phyloP scores from a whole-genome alignment of 2,888 invertebrate species.

The Aromia moschata region DNA sequence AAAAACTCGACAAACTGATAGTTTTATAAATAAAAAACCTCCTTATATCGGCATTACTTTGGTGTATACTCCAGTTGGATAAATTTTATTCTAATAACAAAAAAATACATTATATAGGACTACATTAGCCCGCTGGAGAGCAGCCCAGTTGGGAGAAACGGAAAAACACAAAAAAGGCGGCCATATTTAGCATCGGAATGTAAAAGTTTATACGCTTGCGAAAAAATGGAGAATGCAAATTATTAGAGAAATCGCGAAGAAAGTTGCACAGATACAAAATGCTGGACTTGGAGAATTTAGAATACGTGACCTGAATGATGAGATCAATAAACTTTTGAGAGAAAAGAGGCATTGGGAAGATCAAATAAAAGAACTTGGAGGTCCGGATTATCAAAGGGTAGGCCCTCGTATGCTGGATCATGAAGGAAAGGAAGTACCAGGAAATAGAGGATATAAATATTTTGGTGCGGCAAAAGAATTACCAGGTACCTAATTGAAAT shows the following conservation, averaged over 20 bases:
- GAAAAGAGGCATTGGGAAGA: constrained; percentile 99
- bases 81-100: too few relatives aligned
- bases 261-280: constrained; percentile 99
- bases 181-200: constrained; percentile 97
- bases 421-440: constrained; percentile 94
- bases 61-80: too few relatives aligned
- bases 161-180: constrained; percentile 85
- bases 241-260: constrained; percentile 95
- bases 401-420: constrained; percentile 94
- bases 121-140: constrained; percentile 97
- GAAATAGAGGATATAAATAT: constrained; percentile 98
- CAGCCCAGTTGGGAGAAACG: constrained; percentile 92
- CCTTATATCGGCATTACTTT: too few relatives aligned
- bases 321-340: constrained; percentile 96
- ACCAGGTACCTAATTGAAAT: constrained; percentile 82
- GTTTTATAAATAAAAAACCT: too few relatives aligned
- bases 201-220: constrained; percentile 88
- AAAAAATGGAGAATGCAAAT: constrained; percentile 98
- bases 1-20: too few relatives aligned
- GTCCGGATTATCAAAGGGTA: constrained; percentile 90
- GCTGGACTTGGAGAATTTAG: constrained; percentile 99
- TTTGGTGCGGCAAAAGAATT: constrained; percentile 98
- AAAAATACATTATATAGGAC: constrained; percentile 77
- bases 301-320: constrained; percentile 97
- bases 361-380: constrained; percentile 93